Base-by-base conservation (phyloP, 2,797 vertebrate genomes). In the Tarsius wallacei region DNA sequence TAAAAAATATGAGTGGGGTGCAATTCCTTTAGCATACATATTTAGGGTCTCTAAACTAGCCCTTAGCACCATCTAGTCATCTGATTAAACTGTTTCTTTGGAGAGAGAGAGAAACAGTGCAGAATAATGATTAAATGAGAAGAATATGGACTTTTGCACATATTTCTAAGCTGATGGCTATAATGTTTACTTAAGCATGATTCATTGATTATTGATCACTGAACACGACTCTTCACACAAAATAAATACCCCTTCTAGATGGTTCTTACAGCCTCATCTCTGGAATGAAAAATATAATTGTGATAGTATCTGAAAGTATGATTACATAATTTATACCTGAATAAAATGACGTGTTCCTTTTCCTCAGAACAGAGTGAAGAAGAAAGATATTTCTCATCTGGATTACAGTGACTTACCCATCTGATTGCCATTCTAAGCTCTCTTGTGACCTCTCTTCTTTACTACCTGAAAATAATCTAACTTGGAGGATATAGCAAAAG, bases 321-420 rank as follows among this genome's bases (percentile, higher is more conserved):
- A 80, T 15, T 19, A 51, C 82, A 16, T 36, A 36, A 28, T n/a
- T 31, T 83, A 9, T 81, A 63, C 8, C 16, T 84, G 42, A 77
- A 64, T 70, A 90, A 57, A 73, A 5, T 24, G 57, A 94, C 28
- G 31, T 1, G 1, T 42, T 93, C 81, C 24, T 84, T 5, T 93
- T 31, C 36, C 92, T 96, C 31, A 94, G 73, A 76, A 77, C 16
- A 78, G 53, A 90, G 47, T 53, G 36, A 71, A 95, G 42, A 77
- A 2, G 13, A 47, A 85, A 82, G 28, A 42, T 28, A 22, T 73
- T 33, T 73, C 19, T 71, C 22, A 53, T 63, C 51, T 94, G 33
- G 49, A 26, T 57, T 85, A 78, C 92, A 86, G 7, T 64, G 51
- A 86, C 73, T 47, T 90, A 33, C 73, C 64, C 66, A 63, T 21